phyloP scores from a whole-genome alignment of 2,113 vertebrate genomes.

The Chionis minor region DNA sequence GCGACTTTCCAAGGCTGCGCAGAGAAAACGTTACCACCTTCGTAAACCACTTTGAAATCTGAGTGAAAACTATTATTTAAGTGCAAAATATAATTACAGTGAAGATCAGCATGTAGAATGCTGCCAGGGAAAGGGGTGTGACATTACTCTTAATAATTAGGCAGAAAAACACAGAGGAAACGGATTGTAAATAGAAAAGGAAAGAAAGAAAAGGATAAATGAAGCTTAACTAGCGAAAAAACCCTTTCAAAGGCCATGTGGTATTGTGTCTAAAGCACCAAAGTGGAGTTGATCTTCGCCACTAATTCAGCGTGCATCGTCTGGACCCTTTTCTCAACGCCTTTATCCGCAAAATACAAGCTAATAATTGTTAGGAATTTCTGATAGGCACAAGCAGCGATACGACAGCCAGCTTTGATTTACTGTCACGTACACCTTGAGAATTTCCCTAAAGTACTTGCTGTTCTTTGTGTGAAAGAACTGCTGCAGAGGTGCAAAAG shows the following conservation, averaged over 20 bases:
- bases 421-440: not conserved
- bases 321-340: not conserved
- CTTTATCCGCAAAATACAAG: not conserved
- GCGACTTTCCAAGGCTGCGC: not conserved
- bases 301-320: not conserved
- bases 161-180: not conserved
- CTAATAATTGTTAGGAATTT: not conserved
- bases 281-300: not conserved
- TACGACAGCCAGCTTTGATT: not conserved
- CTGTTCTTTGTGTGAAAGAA: not conserved
- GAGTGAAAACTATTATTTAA: not conserved
- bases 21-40: not conserved
- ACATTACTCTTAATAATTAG: slow-evolving; percentile 8
- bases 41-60: not conserved
- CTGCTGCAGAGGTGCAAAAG: not conserved
- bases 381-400: not conserved
- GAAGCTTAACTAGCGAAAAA: not conserved
- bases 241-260: not conserved
- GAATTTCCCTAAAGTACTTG: not conserved
- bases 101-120: not conserved
- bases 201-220: not conserved
- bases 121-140: not conserved
- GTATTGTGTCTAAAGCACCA: not conserved
- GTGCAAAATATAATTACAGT: not conserved
- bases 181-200: not conserved